Percentiles rank a stretch among this genome's conserved stretches.
Evolutionary conservation across 2,888 invertebrate genomes (phyloP).

Genomic region (Eupithecia pulchellata): DNA sequence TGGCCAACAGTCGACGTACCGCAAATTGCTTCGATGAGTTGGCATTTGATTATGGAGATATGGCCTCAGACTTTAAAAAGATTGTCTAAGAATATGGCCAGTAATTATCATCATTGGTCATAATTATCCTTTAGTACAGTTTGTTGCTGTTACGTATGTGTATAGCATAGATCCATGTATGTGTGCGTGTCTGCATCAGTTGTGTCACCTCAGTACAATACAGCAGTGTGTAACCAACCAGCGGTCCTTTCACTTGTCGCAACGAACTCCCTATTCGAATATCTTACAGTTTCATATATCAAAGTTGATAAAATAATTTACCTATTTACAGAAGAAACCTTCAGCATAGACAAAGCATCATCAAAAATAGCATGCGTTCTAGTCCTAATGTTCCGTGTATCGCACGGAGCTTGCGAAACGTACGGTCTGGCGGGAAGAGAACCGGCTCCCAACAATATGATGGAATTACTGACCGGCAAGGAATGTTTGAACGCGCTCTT

Average conservation of each 20-base stretch:
- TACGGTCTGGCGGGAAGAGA: constrained; percentile 61
- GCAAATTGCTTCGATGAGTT: not conserved
- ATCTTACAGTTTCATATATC: not conserved
- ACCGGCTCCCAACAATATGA: constrained; percentile 61
- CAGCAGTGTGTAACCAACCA: no score
- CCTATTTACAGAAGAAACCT: constrained; percentile 56
- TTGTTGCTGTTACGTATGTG: no score
- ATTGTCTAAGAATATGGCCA: no score
- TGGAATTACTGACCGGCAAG: constrained; percentile 68
- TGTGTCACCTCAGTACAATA: no score
- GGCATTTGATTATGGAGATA: not conserved
- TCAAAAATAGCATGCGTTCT: constrained; percentile 75
- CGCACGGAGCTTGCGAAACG: constrained; percentile 67
- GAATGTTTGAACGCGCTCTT: constrained; percentile 76
- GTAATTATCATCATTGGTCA: no score
- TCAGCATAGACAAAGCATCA: constrained; percentile 58
- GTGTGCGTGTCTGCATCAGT: no score
- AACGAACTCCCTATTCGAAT: no score
- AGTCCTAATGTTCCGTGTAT: constrained; percentile 72
- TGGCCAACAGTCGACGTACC: not conserved
- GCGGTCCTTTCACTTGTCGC: no score
- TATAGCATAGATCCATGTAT: no score
- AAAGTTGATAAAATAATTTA: not conserved
- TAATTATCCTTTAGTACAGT: not conserved
- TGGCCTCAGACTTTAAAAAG: no score